Base-by-base conservation (phyloP, 2,797 vertebrate species). In the Squalus acanthias region DNA sequence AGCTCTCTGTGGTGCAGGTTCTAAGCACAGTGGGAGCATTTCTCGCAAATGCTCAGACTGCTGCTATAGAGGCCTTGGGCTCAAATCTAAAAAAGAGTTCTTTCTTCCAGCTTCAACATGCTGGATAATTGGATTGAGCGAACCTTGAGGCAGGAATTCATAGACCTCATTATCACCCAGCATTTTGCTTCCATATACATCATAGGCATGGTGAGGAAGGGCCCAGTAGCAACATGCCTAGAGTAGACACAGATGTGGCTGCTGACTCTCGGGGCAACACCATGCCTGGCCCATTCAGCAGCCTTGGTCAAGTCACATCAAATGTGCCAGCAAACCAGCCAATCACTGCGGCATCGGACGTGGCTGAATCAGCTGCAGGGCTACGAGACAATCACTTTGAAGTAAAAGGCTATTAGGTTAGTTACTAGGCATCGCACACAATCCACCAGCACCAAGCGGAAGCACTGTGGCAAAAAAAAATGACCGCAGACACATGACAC, bases 21-120 rank as follows among this genome's bases (percentile, higher is more conserved):
- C n/a, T 15, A 85, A 85, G 33, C 12, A n/a, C 79, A 85, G 15
- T 85, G 39, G 39, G 39, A 82, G 33, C 33, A 76, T 76, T 76
- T 33, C 74, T 76, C 74, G 13, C 33, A 85, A 85, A 46, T 7
- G 20, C 17, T 46, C 39, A 85, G 39, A 17, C 39, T 50, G 79
- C 17, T 46, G 39, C 79, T 46, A 46, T 50, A 1, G 39, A 85
- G 39, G n/a, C 79, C 79, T 46, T 46, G 79, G 79, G 46, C 79
- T 85, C 79, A 20, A 85, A 85, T 85, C 79, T 85, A 22, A 85
- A 46, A 85, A 85, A 17, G 17, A 39, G 17, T 15, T 82, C 79
- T 39, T 39, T 82, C 76, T 85, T 82, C 76, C 76, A 82, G 76
- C n/a, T 82, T 85, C 79, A 85, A 85, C 79, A 46, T 85, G 79